Evolutionary conservation across 2,888 invertebrate genomes (phyloP).

Genomic region (Callinectes sapidus): DNA sequence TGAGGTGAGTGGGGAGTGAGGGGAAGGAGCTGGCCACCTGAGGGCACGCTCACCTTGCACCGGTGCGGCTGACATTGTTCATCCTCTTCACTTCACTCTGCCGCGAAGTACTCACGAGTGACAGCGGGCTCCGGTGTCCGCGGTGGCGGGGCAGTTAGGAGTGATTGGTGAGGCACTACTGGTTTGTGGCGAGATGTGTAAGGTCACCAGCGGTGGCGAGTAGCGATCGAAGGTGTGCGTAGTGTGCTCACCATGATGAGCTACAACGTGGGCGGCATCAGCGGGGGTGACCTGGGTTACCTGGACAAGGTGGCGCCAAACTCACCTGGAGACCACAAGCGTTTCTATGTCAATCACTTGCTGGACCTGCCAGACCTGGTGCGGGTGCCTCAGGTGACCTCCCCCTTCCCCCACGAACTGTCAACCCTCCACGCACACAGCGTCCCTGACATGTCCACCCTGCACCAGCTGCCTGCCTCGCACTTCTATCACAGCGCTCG

Average conservation of each 20-base stretch:
- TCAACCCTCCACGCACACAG: slow-evolving; percentile 43
- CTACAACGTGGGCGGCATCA: slow-evolving; percentile 52
- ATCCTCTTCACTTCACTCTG: neutral
- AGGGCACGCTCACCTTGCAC: slow-evolving; percentile 12
- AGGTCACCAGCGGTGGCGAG: neutral
- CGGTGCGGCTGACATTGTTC: neutral
- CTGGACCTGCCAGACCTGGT: slow-evolving; percentile 64
- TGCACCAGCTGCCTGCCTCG: slow-evolving; percentile 47
- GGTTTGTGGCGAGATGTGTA: neutral
- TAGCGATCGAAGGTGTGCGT: neutral
- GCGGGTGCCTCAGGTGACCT: slow-evolving; percentile 41
- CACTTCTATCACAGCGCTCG: slow-evolving; percentile 40
- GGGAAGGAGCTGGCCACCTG: neutral
- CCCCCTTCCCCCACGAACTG: slow-evolving; percentile 53
- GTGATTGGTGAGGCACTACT: neutral
- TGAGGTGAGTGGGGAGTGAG: slow-evolving; percentile 1
- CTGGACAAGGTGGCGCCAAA: slow-evolving; percentile 51
- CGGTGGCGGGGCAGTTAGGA: neutral
- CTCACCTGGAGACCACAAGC: slow-evolving; percentile 59
- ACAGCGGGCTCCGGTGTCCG: neutral
- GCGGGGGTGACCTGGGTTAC: slow-evolving; percentile 50
- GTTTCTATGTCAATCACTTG: slow-evolving; percentile 64
- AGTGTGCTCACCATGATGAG: slow-evolving; percentile 58
- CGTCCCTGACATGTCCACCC: slow-evolving; percentile 40
- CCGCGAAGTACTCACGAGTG: neutral